phyloP scores from a whole-genome alignment of 2,113 vertebrate genomes.

The Motacilla alba region DNA sequence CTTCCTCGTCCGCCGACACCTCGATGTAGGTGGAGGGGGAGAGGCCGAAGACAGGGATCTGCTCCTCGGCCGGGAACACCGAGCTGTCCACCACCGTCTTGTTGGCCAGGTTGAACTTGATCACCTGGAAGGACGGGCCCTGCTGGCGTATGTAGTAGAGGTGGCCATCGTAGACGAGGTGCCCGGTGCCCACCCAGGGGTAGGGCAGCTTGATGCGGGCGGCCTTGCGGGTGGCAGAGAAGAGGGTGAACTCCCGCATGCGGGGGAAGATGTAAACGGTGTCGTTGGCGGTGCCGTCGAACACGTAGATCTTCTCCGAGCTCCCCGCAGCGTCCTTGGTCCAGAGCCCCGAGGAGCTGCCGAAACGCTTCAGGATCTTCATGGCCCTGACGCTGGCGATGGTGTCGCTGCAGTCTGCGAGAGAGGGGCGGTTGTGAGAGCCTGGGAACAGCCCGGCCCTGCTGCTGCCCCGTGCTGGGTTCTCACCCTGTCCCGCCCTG shows the following conservation, averaged over 20 bases:
- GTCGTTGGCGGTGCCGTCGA: conserved; percentile 85
- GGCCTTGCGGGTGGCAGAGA: conserved; percentile 74
- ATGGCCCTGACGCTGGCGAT: conserved; percentile 88
- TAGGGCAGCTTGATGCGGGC: conserved; percentile 82
- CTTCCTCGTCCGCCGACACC: conserved; percentile 86
- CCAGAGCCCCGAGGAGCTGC: conserved; percentile 86
- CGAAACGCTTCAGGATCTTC: conserved; percentile 92
- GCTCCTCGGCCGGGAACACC: conserved; percentile 84
- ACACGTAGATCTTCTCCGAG: conserved; percentile 87
- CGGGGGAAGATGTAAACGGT: conserved; percentile 83
- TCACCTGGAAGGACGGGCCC: conserved; percentile 78
- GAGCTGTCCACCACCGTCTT: conserved; percentile 83
- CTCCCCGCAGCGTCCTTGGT: conserved; percentile 82
- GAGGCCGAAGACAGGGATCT: conserved; percentile 83
- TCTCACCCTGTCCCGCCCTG: neutral
- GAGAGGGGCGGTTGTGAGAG: neutral
- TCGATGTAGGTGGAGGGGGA: conserved; percentile 87
- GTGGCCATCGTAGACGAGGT: conserved; percentile 84
- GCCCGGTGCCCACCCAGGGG: conserved; percentile 84
- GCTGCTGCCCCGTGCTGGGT: neutral
- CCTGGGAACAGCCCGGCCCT: fast-evolving
- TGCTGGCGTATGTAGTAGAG: conserved; percentile 85
- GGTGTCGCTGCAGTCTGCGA: conserved; percentile 88
- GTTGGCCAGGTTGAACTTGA: conserved; percentile 87
- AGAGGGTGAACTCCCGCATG: conserved; percentile 83